These are phyloP conservation scores for Trachelus stipa DNA, from an alignment of 2,888 invertebrate genomes.

Conservation along the genomic window DNA sequence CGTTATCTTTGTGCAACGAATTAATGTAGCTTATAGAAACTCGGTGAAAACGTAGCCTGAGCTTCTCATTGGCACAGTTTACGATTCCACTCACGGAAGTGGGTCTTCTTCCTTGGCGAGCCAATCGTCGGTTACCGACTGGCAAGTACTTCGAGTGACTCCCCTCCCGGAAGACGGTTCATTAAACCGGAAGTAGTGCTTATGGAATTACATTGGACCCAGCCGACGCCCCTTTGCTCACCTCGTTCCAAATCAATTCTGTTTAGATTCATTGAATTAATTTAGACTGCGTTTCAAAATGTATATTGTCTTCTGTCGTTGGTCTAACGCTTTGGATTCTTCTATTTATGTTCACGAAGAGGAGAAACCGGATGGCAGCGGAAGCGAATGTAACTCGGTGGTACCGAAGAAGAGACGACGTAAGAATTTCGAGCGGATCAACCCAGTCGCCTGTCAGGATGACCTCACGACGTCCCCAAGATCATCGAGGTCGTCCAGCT, in stretches of 20 bases:
- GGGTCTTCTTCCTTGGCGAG: constrained; percentile 30
- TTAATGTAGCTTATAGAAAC: constrained; percentile 19
- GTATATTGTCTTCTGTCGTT: neutral
- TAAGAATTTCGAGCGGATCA: constrained; percentile 48
- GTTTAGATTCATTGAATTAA: no score
- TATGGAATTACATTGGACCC: constrained; percentile 43
- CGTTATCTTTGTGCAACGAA: no score
- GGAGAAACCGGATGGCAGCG: constrained; percentile 61
- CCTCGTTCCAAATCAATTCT: no score
- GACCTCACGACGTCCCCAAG: constrained; percentile 65
- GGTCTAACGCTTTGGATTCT: constrained; percentile 17
- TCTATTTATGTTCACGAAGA: constrained; percentile 33
- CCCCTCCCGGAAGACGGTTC: constrained; percentile 48
- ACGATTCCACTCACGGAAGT: constrained; percentile 31
- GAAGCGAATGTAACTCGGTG: constrained; percentile 66
- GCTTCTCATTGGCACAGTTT: constrained; percentile 31
- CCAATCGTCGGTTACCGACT: constrained; percentile 28
- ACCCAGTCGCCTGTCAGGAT: constrained; percentile 12
- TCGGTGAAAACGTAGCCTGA: constrained; percentile 18
- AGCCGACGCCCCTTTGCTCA: constrained; percentile 14
- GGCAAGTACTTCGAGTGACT: neutral
- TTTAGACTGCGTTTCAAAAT: no score
- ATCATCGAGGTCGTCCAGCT: constrained; percentile 71
- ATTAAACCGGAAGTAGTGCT: constrained; percentile 56
- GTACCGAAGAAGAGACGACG: constrained; percentile 66